Conservation (phyloP, 2,888 invertebrate genomes). For the Sclerodermus sp. region DNA sequence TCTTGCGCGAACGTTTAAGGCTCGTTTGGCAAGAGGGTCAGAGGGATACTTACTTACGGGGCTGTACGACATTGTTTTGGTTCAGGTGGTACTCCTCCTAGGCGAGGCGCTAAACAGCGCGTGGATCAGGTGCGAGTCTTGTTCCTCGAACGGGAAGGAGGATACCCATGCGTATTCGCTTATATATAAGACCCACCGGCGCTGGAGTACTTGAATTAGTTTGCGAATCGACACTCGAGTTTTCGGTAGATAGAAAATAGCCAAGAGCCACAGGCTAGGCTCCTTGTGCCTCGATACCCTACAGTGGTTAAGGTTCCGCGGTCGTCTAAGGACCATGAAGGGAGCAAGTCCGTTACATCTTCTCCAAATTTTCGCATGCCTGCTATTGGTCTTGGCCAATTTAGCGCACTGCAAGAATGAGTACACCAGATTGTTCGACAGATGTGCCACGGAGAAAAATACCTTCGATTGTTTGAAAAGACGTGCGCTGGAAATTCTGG, state of each 20-base stretch:
- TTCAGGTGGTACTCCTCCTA: slow-evolving; percentile 38
- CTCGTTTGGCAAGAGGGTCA: slow-evolving; percentile 55
- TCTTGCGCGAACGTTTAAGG: slow-evolving; percentile 35
- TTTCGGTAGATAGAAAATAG: slow-evolving; percentile 1
- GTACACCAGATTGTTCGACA: slow-evolving; percentile 46
- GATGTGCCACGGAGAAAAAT: slow-evolving; percentile 50
- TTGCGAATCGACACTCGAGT: slow-evolving; percentile 7
- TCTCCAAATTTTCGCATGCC: slow-evolving; percentile 13
- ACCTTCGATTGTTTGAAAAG: slow-evolving; percentile 52
- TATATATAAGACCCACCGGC: slow-evolving; percentile 39
- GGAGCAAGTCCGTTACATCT: slow-evolving; percentile 10
- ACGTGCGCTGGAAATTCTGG: slow-evolving; percentile 47
- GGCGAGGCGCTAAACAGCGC: slow-evolving; percentile 55
- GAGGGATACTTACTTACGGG: slow-evolving; percentile 49
- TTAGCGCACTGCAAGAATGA: slow-evolving; percentile 30
- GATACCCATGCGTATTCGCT: slow-evolving; percentile 7
- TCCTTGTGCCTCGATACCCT: background rate
- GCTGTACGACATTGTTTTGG: slow-evolving; percentile 52
- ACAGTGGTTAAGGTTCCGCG: background rate
- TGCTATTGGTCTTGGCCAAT: slow-evolving; percentile 22
- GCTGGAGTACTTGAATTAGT: slow-evolving; percentile 20
- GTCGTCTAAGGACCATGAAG: slow-evolving; percentile 19
- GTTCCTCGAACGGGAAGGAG: slow-evolving; percentile 26
- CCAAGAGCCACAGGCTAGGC: background rate
- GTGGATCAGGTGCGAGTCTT: slow-evolving; percentile 37